Evolutionary conservation across 2,888 invertebrate genomes (phyloP), one percentile per base, ranked within the genome.

Genomic region (Leptopilina drosophilae): DNA sequence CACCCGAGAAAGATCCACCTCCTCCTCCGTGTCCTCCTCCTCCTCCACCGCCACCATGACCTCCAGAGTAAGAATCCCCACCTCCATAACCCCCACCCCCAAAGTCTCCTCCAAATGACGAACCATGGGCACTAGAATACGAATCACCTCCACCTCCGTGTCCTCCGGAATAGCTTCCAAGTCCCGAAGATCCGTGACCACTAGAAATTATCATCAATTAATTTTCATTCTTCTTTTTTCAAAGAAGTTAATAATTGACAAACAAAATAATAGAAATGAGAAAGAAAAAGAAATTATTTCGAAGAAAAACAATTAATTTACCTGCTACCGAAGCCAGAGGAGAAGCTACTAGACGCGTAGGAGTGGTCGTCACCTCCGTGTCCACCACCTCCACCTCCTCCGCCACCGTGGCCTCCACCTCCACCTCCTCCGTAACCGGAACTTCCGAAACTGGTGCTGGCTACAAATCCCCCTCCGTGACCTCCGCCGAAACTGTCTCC

Each of bases 401-500:
- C 76, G 15, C 64, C 42, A 15, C 77, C 77, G n/a, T 20, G 42
- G n/a, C 66, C 62, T 15, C 62, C 62, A 5, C 46, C 40, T 11
- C 65, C 80, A 5, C 46, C 40, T 11, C 65, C 80, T 59, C 76
- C 78, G 14, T 76, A 59, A 53, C 76, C 64, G 56, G 59, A 26
- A 59, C 77, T 77, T 15, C 81, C 81, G 49, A 81, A 81, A 9
- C 62, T 62, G 20, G 78, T 76, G 53, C 81, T 81, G 2, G 78
- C 77, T n/a, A 78, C 73, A 64, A 78, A 79, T 14, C 79, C 79
- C 0, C 77, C 76, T 7, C 65, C 79, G 11, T 73, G 15, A 0
- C 59, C 75, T 9, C 53, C 53, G 7, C 62, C 76, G 2, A 40
- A 46, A 40, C 76, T 62, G 12, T 62, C 64, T 59, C 77, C 77